Percentiles rank a stretch among this genome's conserved stretches.
These are phyloP conservation scores for Stenopsyche tienmushanensis DNA, from an alignment of 1,140 invertebrate species.

Conservation along the genomic window DNA sequence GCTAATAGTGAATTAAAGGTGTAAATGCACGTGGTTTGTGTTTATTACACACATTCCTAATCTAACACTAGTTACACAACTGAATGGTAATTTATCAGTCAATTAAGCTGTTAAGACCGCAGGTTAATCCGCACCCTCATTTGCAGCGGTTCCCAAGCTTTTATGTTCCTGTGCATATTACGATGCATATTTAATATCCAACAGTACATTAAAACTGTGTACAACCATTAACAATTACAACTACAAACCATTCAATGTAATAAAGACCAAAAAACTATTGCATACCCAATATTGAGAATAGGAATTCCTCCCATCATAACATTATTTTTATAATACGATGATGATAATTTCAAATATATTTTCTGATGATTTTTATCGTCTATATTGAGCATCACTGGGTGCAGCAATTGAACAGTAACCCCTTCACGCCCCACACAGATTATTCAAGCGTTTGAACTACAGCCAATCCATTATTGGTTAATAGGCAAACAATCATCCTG, in stretches of 20 bases:
- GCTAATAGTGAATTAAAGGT: too few species aligned
- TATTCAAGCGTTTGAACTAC: constrained; percentile 7
- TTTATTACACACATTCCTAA: constrained; percentile 2
- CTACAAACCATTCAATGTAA: too few species aligned
- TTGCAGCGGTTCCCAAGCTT: not conserved
- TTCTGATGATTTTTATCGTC: too few species aligned
- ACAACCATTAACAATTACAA: too few species aligned
- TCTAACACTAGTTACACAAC: constrained; percentile 13
- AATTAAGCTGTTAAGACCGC: constrained; percentile 30
- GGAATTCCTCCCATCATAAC: too few species aligned
- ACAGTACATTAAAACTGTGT: too few species aligned
- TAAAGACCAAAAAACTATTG: too few species aligned
- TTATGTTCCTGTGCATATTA: not conserved
- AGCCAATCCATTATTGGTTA: constrained; percentile 24
- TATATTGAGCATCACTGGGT: not conserved
- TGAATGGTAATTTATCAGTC: constrained; percentile 34
- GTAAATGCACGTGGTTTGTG: constrained; percentile 8
- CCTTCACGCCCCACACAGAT: not conserved
- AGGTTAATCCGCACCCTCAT: constrained; percentile 26
- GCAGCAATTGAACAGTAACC: not conserved
- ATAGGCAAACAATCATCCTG: constrained; percentile 18
- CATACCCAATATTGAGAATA: too few species aligned
- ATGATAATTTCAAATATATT: too few species aligned
- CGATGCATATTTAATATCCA: too few species aligned
- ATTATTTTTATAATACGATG: too few species aligned